phyloP scores from a whole-genome alignment of 2,113 vertebrate species.

The Thamnophis sirtalis region DNA sequence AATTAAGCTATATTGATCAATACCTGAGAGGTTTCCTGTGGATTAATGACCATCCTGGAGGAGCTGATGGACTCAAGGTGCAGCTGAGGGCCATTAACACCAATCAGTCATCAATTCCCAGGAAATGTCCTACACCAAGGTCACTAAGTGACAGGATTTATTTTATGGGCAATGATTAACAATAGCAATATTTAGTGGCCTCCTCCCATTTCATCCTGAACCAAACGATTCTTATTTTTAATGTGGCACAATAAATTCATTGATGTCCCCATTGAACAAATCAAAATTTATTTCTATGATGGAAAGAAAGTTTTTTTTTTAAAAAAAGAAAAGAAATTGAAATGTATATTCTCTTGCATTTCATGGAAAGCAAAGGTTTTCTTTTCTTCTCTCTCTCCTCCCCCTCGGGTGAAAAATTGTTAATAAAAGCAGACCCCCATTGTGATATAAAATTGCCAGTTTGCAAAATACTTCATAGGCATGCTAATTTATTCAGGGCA shows the following conservation, averaged over 20 bases:
- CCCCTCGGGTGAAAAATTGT: background rate
- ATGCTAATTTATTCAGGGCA: conserved; percentile 14
- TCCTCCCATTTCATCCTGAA: background rate
- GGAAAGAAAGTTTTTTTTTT: background rate
- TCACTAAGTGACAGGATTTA: conserved; percentile 62
- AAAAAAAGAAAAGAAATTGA: background rate
- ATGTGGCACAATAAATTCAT: background rate
- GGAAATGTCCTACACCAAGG: conserved; percentile 73
- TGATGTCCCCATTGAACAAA: background rate
- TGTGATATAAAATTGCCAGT: conserved; percentile 5
- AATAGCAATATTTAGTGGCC: conserved; percentile 51
- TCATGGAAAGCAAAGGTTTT: background rate
- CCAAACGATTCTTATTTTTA: conserved; percentile 19
- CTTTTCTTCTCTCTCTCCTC: background rate
- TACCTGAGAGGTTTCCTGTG: conserved; percentile 71
- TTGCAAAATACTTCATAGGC: background rate
- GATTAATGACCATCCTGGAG: conserved; percentile 75
- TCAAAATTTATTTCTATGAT: background rate
- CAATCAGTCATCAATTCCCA: conserved; percentile 74
- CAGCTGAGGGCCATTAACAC: conserved; percentile 74
- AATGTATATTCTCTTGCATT: background rate
- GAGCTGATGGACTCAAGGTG: conserved; percentile 71
- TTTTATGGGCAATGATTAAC: conserved; percentile 49
- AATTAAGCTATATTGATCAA: conserved; percentile 75
- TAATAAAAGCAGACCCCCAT: background rate